phyloP scores from a whole-genome alignment of 2,888 invertebrate genomes.

The Rhaphigaster nebulosa region DNA sequence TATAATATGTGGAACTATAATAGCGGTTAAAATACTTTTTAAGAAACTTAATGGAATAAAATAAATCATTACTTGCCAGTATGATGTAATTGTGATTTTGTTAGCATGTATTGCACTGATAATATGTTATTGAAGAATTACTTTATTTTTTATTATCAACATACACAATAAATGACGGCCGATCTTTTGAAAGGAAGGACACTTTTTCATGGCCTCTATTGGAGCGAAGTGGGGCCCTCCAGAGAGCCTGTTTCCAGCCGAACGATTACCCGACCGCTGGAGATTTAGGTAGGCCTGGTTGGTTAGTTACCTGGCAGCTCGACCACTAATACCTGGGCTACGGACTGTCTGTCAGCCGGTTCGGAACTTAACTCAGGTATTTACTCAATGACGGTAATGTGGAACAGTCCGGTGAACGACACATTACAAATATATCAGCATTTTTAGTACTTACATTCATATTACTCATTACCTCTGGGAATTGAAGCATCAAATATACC shows the following conservation, averaged over 20 bases:
- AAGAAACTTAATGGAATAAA: no score
- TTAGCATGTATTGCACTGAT: no score
- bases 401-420: not conserved
- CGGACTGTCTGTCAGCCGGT: not conserved
- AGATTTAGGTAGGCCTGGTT: conserved; percentile 13
- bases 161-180: not conserved
- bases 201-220: not conserved
- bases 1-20: no score
- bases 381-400: not conserved
- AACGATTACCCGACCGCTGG: not conserved
- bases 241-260: not conserved
- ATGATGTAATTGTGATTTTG: no score
- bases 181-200: not conserved
- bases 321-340: not conserved
- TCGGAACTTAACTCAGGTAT: not conserved
- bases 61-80: no score
- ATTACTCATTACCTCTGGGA: no score
- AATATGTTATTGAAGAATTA: no score
- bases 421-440: no score
- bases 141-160: no score
- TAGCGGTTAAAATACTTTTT: no score
- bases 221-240: not conserved
- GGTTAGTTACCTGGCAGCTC: not conserved
- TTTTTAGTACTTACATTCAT: no score
- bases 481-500: no score